Evolutionary conservation across 35 echinoderm and acorn worm genomes (phyloP).

Genomic region (Strongylocentrotus purpuratus): DNA sequence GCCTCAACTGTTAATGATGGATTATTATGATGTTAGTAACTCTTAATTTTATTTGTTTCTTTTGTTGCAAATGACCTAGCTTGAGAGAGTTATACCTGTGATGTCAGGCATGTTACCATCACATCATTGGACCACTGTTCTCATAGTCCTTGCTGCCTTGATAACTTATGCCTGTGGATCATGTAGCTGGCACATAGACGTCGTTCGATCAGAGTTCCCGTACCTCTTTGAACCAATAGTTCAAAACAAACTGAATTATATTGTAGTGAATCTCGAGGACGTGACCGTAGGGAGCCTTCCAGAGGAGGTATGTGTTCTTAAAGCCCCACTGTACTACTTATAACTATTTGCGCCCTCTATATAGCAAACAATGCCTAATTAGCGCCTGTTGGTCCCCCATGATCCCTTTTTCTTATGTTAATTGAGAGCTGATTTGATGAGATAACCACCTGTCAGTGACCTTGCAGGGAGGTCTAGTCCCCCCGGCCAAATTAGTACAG

Average conservation of each 20-base stretch:
- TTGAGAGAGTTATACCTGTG: background rate
- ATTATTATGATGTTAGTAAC: background rate
- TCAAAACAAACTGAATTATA: background rate
- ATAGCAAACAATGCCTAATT: no score
- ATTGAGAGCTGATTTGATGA: no score
- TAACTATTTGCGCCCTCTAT: no score
- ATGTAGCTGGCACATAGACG: slow-evolving; percentile 22
- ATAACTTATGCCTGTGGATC: background rate
- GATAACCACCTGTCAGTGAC: no score
- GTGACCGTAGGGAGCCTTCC: background rate
- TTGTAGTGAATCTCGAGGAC: background rate
- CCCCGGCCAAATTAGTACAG: no score
- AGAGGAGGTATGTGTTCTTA: background rate
- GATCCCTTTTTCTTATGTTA: no score
- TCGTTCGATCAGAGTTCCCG: slow-evolving; percentile 33
- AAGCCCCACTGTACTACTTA: no score
- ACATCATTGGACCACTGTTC: background rate
- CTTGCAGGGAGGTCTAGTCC: no score
- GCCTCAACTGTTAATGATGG: background rate
- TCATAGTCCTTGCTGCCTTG: background rate
- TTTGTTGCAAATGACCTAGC: background rate
- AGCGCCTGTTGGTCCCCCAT: no score
- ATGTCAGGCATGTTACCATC: background rate
- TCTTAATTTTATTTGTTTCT: background rate
- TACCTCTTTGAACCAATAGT: slow-evolving; percentile 22